Evolutionary conservation across 2,113 vertebrate species (phyloP).

Genomic region (Asarcornis scutulata): DNA sequence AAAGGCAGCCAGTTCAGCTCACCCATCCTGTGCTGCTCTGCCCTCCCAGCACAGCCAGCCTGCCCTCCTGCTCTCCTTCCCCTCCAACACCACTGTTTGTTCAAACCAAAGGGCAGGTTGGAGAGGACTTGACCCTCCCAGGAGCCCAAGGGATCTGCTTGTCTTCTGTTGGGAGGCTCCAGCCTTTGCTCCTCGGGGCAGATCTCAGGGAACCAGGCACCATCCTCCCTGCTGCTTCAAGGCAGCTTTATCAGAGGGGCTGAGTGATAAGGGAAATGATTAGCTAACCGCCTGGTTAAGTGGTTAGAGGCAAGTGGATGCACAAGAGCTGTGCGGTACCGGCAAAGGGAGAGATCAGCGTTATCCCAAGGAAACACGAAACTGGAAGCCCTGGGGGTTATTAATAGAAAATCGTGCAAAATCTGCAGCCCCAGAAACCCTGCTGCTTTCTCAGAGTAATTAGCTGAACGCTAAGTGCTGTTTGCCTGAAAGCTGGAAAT

Average conservation of each 20-base stretch:
- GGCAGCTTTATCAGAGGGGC: constrained; percentile 21
- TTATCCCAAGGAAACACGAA: constrained; percentile 27
- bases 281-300: constrained; percentile 29
- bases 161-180: neutral
- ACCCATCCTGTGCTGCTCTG: neutral
- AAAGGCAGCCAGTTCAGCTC: neutral
- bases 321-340: neutral
- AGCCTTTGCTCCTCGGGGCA: neutral
- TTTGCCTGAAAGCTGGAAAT: constrained; percentile 46
- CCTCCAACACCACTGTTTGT: neutral
- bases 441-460: constrained; percentile 37
- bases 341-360: neutral
- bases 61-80: neutral
- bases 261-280: constrained; percentile 39
- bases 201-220: neutral
- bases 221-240: neutral
- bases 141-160: neutral
- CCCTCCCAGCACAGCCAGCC: neutral
- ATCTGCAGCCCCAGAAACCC: constrained; percentile 42
- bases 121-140: neutral
- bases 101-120: neutral
- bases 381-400: constrained; percentile 26
- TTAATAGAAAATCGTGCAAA: constrained; percentile 45
- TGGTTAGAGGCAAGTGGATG: neutral
- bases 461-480: constrained; percentile 44